A percentile compares a stretch with the other conserved stretches of the same genome.
These are phyloP conservation scores for Archivesica marissinica DNA, from an alignment of 1,140 invertebrate genomes.

Conservation along the genomic window DNA sequence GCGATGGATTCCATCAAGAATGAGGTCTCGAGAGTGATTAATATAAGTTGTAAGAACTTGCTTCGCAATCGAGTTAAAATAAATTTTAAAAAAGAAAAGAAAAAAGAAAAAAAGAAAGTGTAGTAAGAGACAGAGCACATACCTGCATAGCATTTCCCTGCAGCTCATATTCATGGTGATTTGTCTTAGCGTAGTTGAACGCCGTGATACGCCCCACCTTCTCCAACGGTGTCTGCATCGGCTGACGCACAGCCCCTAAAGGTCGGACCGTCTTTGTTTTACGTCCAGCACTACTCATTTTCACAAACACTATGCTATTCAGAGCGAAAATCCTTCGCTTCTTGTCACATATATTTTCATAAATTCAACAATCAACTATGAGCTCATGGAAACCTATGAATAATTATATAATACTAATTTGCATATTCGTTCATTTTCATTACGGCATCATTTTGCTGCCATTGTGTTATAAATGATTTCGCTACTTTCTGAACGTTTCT, in stretches of 20 bases:
- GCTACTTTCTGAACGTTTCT: no score
- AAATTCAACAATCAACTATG: neutral
- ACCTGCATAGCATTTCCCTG: constrained; percentile 59
- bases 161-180: constrained; percentile 40
- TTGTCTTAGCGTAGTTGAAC: constrained; percentile 18
- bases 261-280: constrained; percentile 19
- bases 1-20: no score
- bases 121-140: no score
- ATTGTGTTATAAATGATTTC: no score
- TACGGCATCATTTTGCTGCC: no score
- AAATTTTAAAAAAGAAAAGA: no score
- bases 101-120: no score
- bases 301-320: neutral
- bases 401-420: neutral
- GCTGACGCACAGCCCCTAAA: constrained; percentile 23
- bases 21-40: no score
- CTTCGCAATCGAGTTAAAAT: no score
- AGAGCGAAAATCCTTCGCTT: neutral
- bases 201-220: constrained; percentile 33
- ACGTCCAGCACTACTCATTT: constrained; percentile 41
- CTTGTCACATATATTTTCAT: no score
- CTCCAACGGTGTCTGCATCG: constrained; percentile 29
- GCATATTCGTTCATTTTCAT: neutral
- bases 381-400: neutral
- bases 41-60: no score